Percentiles rank a stretch among this genome's conserved stretches.
Conservation (phyloP, 2,888 invertebrate genomes). For the Muschampia plurimacula region DNA sequence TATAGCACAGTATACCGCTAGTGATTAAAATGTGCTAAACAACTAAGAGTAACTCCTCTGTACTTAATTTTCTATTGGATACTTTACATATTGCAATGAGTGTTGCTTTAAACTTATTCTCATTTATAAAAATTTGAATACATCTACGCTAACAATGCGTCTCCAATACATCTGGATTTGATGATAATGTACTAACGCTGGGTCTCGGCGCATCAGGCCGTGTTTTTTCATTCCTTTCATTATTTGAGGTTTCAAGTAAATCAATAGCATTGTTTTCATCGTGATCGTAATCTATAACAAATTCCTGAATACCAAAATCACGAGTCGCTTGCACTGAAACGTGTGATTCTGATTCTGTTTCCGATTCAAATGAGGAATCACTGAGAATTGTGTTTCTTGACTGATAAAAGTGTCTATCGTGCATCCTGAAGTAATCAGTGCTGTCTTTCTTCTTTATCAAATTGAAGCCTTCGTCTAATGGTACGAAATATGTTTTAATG, state of each 20-base stretch:
- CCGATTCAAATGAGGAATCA: slow-evolving; percentile 49
- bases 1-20: too few species aligned
- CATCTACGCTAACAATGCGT: slow-evolving; percentile 61
- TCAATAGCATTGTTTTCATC: slow-evolving; percentile 19
- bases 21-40: too few species aligned
- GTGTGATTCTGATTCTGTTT: slow-evolving; percentile 50
- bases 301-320: slow-evolving; percentile 52
- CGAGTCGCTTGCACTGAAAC: slow-evolving; percentile 43
- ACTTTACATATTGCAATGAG: neutral
- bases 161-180: slow-evolving; percentile 60
- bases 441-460: slow-evolving; percentile 74
- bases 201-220: slow-evolving; percentile 19
- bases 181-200: slow-evolving; percentile 46
- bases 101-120: neutral
- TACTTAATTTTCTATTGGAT: neutral
- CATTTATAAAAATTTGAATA: neutral
- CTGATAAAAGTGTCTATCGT: slow-evolving; percentile 60
- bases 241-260: slow-evolving; percentile 1
- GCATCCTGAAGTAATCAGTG: slow-evolving; percentile 59
- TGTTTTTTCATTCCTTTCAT: slow-evolving; percentile 2
- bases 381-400: slow-evolving; percentile 55
- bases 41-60: too few species aligned
- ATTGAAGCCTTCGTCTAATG: slow-evolving; percentile 86
- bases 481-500: slow-evolving; percentile 90
- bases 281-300: slow-evolving; percentile 48